Evolutionary conservation across 2,113 vertebrate species (phyloP), one percentile per base, ranked within the genome.

Genomic region (Ceyx cyanopectus): DNA sequence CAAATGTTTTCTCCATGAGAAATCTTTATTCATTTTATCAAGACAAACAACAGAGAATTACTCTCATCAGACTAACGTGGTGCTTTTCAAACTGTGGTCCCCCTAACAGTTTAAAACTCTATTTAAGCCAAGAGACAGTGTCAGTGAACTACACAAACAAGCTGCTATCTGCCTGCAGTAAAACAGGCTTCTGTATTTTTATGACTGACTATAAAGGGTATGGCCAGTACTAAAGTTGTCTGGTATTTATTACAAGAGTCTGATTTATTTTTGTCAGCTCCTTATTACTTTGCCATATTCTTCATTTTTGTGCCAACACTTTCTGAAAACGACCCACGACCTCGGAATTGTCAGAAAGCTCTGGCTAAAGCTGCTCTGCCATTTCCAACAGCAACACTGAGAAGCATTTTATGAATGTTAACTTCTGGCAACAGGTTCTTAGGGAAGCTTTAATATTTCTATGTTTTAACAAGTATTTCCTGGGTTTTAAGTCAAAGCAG

Each of bases 11-110:
- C 12, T 94, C 27, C 80, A 82, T 6, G 10, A 70, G 46, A 85
- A 85, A 60, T 19, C 63, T 94, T 94, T 94, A 92, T 95, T 94
- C 19, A 24, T 82, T 92, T 96, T 89, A 84, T 82, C 67, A 60
- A 87, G 70, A 89, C 32, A 85, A 74, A 74, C 37, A 88, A n/a
- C 58, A 87, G 27, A 73, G 30, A 46, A 58, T 50, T 56, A 11
- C 30, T 60, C 3, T 23, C 14, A 63, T 54, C 46, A 58, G 56
- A 24, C 8, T 79, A 32, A 34, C 0, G 6, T 3, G 19, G 8
- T 85, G 24, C 3, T 77, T 85, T 80, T n/a, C 65, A 72, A 72
- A 51, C 54, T 29, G 22, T 8, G 5, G 11, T 26, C 56, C 18
- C 30, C 57, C 10, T 29, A 43, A 43, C 5, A 29, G 32, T 43